Percentiles rank a stretch among this genome's conserved stretches.
Evolutionary conservation across 2,797 vertebrate genomes (phyloP).

Genomic region (Aselliscus stoliczkanus): DNA sequence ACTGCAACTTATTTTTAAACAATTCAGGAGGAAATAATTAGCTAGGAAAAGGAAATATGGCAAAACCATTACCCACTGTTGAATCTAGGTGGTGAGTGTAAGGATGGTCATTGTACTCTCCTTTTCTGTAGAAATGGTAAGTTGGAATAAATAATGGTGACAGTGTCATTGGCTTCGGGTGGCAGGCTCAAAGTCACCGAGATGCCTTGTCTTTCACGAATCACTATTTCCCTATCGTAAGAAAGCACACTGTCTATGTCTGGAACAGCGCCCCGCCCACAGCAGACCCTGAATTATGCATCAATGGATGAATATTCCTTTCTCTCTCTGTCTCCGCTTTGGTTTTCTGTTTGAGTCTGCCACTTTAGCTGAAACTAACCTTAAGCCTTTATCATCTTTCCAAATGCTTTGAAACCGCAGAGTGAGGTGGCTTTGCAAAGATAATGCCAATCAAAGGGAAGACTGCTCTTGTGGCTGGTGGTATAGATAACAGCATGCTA

Average conservation of each 20-base stretch:
- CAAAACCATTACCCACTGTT: too few species aligned
- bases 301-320: background rate
- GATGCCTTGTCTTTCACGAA: background rate
- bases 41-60: background rate
- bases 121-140: background rate
- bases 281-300: background rate
- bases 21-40: background rate
- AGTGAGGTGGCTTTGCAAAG: background rate
- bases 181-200: background rate
- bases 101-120: background rate
- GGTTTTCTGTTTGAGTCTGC: background rate
- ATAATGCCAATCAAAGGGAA: background rate
- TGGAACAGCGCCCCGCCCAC: background rate
- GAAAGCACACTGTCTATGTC: background rate
- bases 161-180: background rate
- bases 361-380: background rate
- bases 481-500: rapidly evolving
- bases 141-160: background rate
- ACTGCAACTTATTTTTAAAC: background rate
- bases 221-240: background rate
- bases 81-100: too few species aligned
- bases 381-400: background rate
- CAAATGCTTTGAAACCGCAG: background rate
- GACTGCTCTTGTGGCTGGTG: background rate
- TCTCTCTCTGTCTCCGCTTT: background rate